Evolutionary conservation across 1,140 invertebrate genomes (phyloP), one percentile per base, ranked within the genome.

Genomic region (Heliconius nattereri): DNA sequence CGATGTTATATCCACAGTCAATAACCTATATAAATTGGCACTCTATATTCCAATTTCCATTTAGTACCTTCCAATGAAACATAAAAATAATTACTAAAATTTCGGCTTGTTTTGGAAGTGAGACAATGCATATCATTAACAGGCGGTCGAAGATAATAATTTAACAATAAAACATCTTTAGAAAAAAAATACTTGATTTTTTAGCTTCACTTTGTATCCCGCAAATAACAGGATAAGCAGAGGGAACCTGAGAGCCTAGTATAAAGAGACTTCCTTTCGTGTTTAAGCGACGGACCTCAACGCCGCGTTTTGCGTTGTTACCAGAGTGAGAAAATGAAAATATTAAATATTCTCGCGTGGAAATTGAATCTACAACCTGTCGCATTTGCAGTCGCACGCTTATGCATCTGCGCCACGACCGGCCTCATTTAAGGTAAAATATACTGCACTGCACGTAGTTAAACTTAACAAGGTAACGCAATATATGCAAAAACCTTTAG

Each of bases 401-500:
- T 45, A 11, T 16, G 3, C 40, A 0, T 45, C 13, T 16, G 13
- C 40, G 40, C 40, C 13, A 23, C 3, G n/a, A 54, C 19, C n/a
- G 57, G 7, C 20, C 9, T 11, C 57, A 23, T 66, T 26, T 26
- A 66, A 13, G 13, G 60, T 29, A 66, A 66, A 26, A 66, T 66
- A 66, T 66, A 66, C 60, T 26, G 60, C n/a, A 66, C 60, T 26
- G 60, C 9, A 57, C n/a, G 9, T 66, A 29, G 60, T 29, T 66
- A 66, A 66, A 66, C 11, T 66, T 16, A 66, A 66, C 60, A 66
- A 66, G 26, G 60, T 29, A 66, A 66, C 60, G 60, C 60, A 66
- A 66, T 23, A 20, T 60, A 60, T 60, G 54, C 60, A 66, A 66
- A 66, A 66, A 66, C 26, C 60, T 29, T 60, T 60, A 23, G n/a